Evolutionary conservation across 2,113 vertebrate species (phyloP).

Genomic region (Cygnus atratus): DNA sequence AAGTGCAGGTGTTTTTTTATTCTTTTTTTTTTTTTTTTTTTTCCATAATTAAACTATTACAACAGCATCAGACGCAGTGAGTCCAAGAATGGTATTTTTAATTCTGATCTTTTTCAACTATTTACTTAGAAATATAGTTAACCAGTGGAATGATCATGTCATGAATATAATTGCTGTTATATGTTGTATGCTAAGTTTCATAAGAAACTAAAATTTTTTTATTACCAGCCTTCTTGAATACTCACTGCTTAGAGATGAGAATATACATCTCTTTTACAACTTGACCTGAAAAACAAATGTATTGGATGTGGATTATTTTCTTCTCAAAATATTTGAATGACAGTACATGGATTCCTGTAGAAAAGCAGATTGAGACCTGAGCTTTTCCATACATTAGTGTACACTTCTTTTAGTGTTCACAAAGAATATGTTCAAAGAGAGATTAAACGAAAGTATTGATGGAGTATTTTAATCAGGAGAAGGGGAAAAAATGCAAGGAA

Average conservation of each 20-base stretch:
- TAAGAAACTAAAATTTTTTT: background rate
- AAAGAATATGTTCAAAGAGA: background rate
- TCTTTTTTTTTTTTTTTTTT: background rate
- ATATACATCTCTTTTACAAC: slow-evolving; percentile 42
- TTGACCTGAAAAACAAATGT: slow-evolving; percentile 74
- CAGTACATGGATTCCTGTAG: slow-evolving; percentile 62
- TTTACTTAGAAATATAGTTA: background rate
- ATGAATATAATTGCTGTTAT: background rate
- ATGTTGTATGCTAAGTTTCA: background rate
- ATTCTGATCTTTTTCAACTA: background rate
- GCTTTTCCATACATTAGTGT: background rate
- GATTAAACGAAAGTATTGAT: slow-evolving; percentile 45
- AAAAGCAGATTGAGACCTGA: slow-evolving; percentile 20
- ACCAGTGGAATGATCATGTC: background rate
- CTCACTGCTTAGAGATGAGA: slow-evolving; percentile 24
- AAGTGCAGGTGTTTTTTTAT: background rate
- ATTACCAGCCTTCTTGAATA: background rate
- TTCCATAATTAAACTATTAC: background rate
- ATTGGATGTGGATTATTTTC: slow-evolving; percentile 58
- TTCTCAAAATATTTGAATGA: slow-evolving; percentile 70
- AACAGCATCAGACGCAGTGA: background rate
- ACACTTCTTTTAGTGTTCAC: background rate
- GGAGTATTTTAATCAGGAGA: slow-evolving; percentile 53
- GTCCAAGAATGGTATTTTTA: background rate
- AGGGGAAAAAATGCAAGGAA: background rate